Evolutionary conservation across 2,113 vertebrate genomes (phyloP).

Genomic region (Chamaetylas fuelleborni): DNA sequence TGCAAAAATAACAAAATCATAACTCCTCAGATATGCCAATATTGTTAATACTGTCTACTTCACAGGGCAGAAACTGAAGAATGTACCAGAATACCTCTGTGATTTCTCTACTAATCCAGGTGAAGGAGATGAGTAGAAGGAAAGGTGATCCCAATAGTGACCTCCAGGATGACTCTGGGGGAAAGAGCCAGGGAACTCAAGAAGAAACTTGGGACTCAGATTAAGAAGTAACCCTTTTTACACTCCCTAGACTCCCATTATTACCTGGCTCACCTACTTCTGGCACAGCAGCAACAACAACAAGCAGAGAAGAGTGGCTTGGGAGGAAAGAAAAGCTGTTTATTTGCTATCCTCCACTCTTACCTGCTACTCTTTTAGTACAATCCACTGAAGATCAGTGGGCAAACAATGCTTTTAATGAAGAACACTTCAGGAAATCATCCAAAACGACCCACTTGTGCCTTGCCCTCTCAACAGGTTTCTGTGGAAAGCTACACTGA

Average conservation of each 20-base stretch:
- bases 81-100: neutral
- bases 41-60: neutral
- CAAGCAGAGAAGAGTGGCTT: neutral
- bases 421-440: neutral
- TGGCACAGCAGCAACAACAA: neutral
- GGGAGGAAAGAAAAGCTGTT: neutral
- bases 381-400: neutral
- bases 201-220: neutral
- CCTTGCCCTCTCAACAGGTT: neutral
- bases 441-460: neutral
- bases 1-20: neutral
- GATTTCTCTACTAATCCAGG: neutral
- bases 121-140: neutral
- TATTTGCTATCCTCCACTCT: neutral
- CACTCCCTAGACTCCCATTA: neutral
- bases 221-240: neutral
- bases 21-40: neutral
- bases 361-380: neutral
- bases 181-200: neutral
- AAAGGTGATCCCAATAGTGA: neutral
- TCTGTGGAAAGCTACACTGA: neutral
- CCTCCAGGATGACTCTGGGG: neutral
- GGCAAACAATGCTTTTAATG: neutral
- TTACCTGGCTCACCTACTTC: neutral
- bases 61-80: neutral